Percentiles rank a stretch among this genome's conserved stretches.
phyloP scores from a whole-genome alignment of 2,888 invertebrate species.

The Eupeodes luniger region DNA sequence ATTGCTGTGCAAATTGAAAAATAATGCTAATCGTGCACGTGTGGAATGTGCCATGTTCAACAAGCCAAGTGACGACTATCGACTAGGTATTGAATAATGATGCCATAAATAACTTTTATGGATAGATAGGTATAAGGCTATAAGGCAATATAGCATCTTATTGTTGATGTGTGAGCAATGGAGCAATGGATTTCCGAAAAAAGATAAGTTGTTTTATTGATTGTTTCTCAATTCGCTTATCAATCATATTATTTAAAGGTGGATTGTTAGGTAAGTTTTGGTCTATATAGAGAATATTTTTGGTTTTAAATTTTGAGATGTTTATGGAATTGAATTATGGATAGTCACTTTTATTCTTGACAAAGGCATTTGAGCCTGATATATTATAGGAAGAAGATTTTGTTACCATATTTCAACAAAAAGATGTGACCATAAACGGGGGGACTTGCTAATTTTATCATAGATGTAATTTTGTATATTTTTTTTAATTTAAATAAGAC shows the following conservation, averaged over 20 bases:
- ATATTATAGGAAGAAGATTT: no score
- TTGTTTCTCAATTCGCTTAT: not conserved
- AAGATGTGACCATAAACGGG: no score
- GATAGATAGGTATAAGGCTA: not conserved
- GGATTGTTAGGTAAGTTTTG: no score
- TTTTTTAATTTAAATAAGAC: no score
- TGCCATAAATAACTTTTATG: not conserved
- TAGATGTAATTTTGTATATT: no score
- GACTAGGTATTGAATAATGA: constrained; percentile 50
- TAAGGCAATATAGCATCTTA: not conserved
- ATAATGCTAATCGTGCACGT: constrained; percentile 60
- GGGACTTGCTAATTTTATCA: no score
- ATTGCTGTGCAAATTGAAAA: constrained; percentile 69
- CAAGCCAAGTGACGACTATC: not conserved
- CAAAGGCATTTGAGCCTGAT: no score
- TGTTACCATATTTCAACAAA: no score
- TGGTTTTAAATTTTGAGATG: no score
- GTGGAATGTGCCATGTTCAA: constrained; percentile 61
- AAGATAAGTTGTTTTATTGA: not conserved
- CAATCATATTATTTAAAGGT: not conserved
- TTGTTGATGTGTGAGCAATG: not conserved
- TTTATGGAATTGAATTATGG: no score
- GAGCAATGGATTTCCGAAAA: not conserved
- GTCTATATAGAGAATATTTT: no score
- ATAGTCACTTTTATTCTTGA: no score